Evolutionary conservation across 2,113 vertebrate genomes (phyloP).

Genomic region (Calonectris borealis): DNA sequence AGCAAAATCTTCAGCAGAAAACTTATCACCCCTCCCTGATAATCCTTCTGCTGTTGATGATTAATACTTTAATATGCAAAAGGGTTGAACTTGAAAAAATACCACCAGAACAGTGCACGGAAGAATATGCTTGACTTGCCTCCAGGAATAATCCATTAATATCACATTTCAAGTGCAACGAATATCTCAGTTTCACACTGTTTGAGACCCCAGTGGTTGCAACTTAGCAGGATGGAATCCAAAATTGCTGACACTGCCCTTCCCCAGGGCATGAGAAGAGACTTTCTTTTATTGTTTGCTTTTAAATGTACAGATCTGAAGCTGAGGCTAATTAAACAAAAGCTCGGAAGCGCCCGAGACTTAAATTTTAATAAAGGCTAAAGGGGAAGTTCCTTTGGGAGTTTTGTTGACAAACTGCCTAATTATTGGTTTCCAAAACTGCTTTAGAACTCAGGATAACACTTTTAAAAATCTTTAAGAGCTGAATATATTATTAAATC

Average conservation of each 20-base stretch:
- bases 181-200: not conserved
- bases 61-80: not conserved
- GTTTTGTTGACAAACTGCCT: slow-evolving; percentile 21
- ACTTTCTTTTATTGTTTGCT: not conserved
- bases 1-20: not conserved
- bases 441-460: not conserved
- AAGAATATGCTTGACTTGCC: not conserved
- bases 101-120: not conserved
- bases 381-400: not conserved
- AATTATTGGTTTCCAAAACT: slow-evolving; percentile 1
- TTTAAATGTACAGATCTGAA: not conserved
- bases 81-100: not conserved
- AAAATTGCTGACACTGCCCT: not conserved
- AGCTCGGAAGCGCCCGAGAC: not conserved
- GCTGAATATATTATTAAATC: not conserved
- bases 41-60: not conserved
- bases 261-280: not conserved
- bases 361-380: slow-evolving; percentile 21
- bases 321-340: slow-evolving; percentile 1
- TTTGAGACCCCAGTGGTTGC: not conserved
- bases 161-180: not conserved
- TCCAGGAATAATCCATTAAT: not conserved
- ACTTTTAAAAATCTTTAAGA: not conserved
- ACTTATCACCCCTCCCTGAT: not conserved
- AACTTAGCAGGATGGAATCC: not conserved